Conservation (phyloP, 2,113 vertebrate species). For the Ciconia boyciana region DNA sequence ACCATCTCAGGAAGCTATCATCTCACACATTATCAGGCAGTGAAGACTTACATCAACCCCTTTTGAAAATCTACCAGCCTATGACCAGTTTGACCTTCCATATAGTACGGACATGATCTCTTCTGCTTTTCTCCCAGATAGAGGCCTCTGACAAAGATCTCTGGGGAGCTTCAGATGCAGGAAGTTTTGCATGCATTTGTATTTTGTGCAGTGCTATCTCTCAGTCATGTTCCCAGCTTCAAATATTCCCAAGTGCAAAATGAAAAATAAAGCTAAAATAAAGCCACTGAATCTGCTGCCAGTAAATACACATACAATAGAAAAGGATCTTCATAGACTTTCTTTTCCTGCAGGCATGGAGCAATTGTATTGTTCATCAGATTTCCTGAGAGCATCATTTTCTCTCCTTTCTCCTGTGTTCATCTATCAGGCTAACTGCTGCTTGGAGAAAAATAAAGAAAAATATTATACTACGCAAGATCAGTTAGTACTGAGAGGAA, state of each 20-base stretch:
- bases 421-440: background rate
- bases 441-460: conserved; percentile 38
- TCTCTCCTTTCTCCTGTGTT: background rate
- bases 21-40: background rate
- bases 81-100: background rate
- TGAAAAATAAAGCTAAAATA: conserved; percentile 20
- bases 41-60: background rate
- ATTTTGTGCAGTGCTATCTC: background rate
- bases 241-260: conserved; percentile 23
- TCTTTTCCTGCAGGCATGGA: background rate
- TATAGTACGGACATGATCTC: background rate
- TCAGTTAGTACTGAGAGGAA: background rate
- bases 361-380: background rate
- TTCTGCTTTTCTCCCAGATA: background rate
- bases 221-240: background rate
- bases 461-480: background rate
- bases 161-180: background rate
- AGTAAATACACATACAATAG: background rate
- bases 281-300: background rate
- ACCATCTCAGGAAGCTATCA: background rate
- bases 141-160: background rate
- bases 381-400: conserved; percentile 6
- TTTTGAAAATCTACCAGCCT: background rate
- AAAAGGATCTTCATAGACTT: background rate
- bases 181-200: background rate